phyloP scores from a whole-genome alignment of 2,888 invertebrate species.

The Drosophila subquinaria region DNA sequence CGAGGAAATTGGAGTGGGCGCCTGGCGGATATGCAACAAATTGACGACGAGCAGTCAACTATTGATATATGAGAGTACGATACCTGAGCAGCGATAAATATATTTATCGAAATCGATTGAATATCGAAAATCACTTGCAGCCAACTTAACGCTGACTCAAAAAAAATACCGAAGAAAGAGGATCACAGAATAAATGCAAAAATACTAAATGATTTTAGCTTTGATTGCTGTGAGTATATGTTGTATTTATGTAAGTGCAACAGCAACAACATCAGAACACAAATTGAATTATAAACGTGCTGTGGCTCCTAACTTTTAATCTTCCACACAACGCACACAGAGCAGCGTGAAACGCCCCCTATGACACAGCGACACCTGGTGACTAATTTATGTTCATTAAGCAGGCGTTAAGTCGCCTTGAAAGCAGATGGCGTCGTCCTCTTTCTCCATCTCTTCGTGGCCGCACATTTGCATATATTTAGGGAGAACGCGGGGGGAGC shows the following conservation, averaged over 20 bases:
- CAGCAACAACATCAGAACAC: slow-evolving; percentile 14
- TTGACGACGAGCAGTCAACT: slow-evolving; percentile 27
- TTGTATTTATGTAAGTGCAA: slow-evolving; percentile 6
- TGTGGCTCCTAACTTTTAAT: slow-evolving; percentile 25
- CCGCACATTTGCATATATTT: slow-evolving; percentile 70
- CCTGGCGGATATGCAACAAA: slow-evolving; percentile 47
- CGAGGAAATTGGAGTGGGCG: slow-evolving; percentile 44
- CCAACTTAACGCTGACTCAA: slow-evolving; percentile 7
- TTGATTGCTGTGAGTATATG: slow-evolving; percentile 19
- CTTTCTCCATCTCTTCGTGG: not conserved
- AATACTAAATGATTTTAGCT: slow-evolving; percentile 5
- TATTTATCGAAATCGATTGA: slow-evolving; percentile 27
- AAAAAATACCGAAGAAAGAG: not conserved
- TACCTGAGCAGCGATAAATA: slow-evolving; percentile 14
- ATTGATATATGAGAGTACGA: slow-evolving; percentile 1
- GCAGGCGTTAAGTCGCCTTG: slow-evolving; percentile 78
- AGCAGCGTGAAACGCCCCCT: slow-evolving; percentile 28
- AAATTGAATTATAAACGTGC: slow-evolving; percentile 78
- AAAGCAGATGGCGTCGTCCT: slow-evolving; percentile 65
- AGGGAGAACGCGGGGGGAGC: slow-evolving; percentile 3
- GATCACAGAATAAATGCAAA: not conserved
- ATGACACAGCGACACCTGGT: slow-evolving; percentile 70
- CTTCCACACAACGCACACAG: slow-evolving; percentile 1
- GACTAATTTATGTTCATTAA: slow-evolving; percentile 83
- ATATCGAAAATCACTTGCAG: slow-evolving; percentile 8